These are phyloP conservation scores for Corythoichthys intestinalis DNA, from an alignment of 2,113 vertebrate species.

Conservation along the genomic window DNA sequence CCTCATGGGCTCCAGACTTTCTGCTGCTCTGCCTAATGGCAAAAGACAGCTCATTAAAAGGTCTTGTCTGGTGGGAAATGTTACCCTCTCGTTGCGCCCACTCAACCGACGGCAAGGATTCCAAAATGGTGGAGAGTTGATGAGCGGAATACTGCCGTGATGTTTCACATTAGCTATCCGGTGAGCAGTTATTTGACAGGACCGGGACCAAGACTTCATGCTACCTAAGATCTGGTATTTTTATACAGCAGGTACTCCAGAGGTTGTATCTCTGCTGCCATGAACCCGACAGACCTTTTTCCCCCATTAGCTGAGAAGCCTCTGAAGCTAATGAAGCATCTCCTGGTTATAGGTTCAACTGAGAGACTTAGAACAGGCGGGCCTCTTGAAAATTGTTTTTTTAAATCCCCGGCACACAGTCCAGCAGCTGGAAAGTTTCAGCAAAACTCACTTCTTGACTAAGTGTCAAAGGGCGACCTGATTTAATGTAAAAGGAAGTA, in stretches of 20 bases:
- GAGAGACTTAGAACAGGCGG: not conserved
- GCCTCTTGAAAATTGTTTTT: not conserved
- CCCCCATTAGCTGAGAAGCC: slow-evolving; percentile 40
- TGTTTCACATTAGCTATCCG: not conserved
- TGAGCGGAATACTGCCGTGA: slow-evolving; percentile 22
- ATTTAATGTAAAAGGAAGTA: slow-evolving; percentile 21
- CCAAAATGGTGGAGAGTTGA: slow-evolving; percentile 13
- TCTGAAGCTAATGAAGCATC: slow-evolving; percentile 61
- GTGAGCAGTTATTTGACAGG: not conserved
- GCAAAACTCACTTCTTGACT: not conserved
- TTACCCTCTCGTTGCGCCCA: slow-evolving; percentile 34
- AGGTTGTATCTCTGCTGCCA: slow-evolving; percentile 6
- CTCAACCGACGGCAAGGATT: slow-evolving; percentile 22
- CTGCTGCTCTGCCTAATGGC: slow-evolving; percentile 35
- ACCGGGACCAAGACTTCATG: not conserved
- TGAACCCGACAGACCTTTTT: slow-evolving; percentile 22
- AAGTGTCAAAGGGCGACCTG: slow-evolving; percentile 2
- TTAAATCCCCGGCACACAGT: not conserved
- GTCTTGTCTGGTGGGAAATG: slow-evolving; percentile 42
- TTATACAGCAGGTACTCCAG: not conserved
- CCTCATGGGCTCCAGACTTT: slow-evolving; percentile 26
- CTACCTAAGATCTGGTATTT: not conserved
- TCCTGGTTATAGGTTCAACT: slow-evolving; percentile 17
- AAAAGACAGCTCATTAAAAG: slow-evolving; percentile 61
- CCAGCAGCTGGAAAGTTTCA: slow-evolving; percentile 4